Percentiles rank a stretch among this genome's conserved stretches.
phyloP scores from a whole-genome alignment of 2,888 invertebrate genomes.

The Hyles lineata region DNA sequence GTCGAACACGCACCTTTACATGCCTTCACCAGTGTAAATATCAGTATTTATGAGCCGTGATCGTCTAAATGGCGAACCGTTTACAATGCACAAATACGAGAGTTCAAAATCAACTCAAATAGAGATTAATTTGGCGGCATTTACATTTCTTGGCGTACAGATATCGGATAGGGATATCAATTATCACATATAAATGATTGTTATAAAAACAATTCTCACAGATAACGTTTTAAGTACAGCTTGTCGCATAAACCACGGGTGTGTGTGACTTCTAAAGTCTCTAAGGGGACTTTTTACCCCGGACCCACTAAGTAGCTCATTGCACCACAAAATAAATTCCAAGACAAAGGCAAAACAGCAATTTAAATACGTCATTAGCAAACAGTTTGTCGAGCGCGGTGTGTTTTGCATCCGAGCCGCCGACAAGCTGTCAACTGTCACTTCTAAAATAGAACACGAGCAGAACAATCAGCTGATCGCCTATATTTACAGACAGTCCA shows the following conservation, averaged over 20 bases:
- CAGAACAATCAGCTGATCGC: neutral
- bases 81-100: neutral
- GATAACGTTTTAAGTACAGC: too few species aligned
- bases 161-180: neutral
- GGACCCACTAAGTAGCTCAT: too few species aligned
- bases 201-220: too few species aligned
- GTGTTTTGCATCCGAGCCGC: neutral
- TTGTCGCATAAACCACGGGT: too few species aligned
- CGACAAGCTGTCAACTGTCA: neutral
- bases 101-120: neutral
- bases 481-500: neutral
- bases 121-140: neutral
- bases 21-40: neutral
- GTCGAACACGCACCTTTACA: neutral
- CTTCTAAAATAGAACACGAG: neutral
- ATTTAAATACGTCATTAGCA: neutral
- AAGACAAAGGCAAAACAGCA: neutral
- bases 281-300: too few species aligned
- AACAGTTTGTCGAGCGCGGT: neutral
- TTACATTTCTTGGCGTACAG: neutral
- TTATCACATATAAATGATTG: too few species aligned
- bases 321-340: neutral
- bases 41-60: slow-evolving; percentile 1
- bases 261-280: too few species aligned
- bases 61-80: neutral